Evolutionary conservation across 2,113 vertebrate genomes (phyloP).

Genomic region (Columba janthina): DNA sequence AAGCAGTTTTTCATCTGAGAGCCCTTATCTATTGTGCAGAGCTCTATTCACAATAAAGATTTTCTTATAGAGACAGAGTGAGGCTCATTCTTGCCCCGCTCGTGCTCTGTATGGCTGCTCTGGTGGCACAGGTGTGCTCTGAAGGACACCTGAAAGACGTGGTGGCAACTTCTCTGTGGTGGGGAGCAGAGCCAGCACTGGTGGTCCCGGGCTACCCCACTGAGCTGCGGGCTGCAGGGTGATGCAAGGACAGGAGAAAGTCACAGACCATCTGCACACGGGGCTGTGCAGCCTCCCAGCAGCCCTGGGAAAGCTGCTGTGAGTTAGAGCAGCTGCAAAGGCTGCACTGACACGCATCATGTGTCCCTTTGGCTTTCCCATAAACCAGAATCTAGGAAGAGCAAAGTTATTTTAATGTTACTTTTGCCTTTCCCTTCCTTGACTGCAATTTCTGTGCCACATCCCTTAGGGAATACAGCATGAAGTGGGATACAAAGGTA

Average conservation of each 20-base stretch:
- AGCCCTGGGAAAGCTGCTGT: not conserved
- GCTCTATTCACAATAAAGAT: not conserved
- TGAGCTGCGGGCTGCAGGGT: not conserved
- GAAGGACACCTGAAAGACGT: not conserved
- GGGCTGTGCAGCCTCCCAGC: not conserved
- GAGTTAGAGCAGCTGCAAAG: not conserved
- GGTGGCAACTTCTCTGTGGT: fast-evolving
- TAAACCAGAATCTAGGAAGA: not conserved
- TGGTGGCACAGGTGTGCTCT: fast-evolving
- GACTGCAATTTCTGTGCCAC: not conserved
- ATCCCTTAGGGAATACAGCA: not conserved
- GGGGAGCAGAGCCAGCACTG: not conserved
- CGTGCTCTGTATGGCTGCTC: not conserved
- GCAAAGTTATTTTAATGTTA: not conserved
- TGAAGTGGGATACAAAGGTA: not conserved
- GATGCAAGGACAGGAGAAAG: not conserved
- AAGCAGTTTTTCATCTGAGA: slow-evolving; percentile 52
- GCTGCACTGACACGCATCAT: fast-evolving
- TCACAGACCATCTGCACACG: too few species aligned
- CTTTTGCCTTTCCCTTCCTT: not conserved
- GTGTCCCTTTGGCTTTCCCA: not conserved
- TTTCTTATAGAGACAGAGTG: not conserved
- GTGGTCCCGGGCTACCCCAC: not conserved
- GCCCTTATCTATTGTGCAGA: slow-evolving; percentile 25
- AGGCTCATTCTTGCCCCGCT: not conserved